These are phyloP conservation scores for Tetramorium alpestre DNA, from an alignment of 1,140 invertebrate species.

Conservation along the genomic window DNA sequence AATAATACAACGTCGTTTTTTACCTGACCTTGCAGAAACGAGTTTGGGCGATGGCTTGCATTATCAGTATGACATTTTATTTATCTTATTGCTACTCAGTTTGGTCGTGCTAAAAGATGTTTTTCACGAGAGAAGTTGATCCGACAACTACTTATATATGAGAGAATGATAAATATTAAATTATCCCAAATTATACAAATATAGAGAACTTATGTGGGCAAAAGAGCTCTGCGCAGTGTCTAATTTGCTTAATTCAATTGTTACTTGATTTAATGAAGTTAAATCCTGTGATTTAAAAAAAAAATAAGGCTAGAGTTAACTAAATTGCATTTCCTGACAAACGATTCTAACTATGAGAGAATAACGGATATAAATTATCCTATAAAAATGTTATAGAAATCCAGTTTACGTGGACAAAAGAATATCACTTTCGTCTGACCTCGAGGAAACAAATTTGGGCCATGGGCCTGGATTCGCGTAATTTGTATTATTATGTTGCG, in stretches of 20 bases:
- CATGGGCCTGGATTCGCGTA: not conserved
- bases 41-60: constrained; percentile 27
- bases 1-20: constrained; percentile 11
- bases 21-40: constrained; percentile 14
- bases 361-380: constrained; percentile 15
- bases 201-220: not conserved
- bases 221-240: not conserved
- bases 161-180: not conserved
- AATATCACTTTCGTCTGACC: constrained; percentile 16
- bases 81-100: not conserved
- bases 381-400: constrained; percentile 23
- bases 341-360: constrained; percentile 1
- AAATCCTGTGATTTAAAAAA: not conserved
- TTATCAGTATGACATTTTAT: constrained; percentile 37
- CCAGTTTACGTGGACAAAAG: not conserved
- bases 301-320: not conserved
- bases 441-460: constrained; percentile 15
- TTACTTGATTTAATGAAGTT: not conserved
- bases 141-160: not conserved
- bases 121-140: not conserved
- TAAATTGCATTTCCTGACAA: not conserved
- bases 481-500: not conserved
- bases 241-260: not conserved
- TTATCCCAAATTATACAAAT: not conserved
- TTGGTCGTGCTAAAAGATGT: not conserved